Conservation (phyloP, 2,888 invertebrate species). For the Tholera decimalis region DNA sequence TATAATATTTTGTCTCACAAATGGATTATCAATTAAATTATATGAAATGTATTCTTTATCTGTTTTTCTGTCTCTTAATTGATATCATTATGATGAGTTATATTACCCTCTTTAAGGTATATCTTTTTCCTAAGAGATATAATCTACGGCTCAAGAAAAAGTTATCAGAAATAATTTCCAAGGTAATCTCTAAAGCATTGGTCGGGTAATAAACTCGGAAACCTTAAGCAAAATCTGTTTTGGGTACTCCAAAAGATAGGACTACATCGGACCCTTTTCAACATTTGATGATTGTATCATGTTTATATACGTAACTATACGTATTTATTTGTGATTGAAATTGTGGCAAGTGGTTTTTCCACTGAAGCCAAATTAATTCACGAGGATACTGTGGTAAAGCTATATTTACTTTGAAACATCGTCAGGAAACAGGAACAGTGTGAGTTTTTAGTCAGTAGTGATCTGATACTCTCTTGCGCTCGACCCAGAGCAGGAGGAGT, state of each 20-base stretch:
- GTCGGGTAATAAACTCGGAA: not conserved
- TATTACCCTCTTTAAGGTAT: not conserved
- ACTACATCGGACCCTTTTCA: not conserved
- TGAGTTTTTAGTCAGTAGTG: no score
- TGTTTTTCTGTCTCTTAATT: no score
- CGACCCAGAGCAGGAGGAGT: no score
- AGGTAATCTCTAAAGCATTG: not conserved
- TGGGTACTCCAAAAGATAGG: not conserved
- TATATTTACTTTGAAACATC: slow-evolving; percentile 27
- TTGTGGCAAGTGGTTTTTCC: slow-evolving; percentile 44
- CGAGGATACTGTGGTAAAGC: slow-evolving; percentile 41
- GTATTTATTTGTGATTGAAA: slow-evolving; percentile 31
- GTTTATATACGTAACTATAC: slow-evolving; percentile 14
- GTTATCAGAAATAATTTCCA: not conserved
- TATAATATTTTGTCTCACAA: no score
- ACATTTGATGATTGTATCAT: not conserved
- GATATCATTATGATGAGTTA: no score
- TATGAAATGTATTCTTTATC: no score
- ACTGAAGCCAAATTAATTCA: slow-evolving; percentile 54
- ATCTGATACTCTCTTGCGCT: no score
- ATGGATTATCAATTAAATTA: no score
- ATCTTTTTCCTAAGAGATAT: not conserved
- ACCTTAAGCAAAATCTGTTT: not conserved
- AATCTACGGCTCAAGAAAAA: not conserved
- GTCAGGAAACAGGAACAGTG: not conserved